Evolutionary conservation across 2,113 vertebrate species (phyloP), one percentile per base, ranked within the genome.

Genomic region (Circaetus gallicus): DNA sequence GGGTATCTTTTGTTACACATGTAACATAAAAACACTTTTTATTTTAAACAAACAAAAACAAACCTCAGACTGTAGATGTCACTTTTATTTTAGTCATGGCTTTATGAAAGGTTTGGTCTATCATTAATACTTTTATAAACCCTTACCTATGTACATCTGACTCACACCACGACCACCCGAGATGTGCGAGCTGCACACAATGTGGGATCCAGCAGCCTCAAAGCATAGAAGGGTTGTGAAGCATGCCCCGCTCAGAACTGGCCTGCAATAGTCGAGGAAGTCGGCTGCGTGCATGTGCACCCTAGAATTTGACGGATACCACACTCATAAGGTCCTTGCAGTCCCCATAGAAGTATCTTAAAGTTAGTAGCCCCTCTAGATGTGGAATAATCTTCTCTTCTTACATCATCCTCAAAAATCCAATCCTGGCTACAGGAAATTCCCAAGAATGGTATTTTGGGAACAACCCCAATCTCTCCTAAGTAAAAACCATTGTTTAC

Each of bases 11-110:
- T 90, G 91, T 93, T 96, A 89, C 82, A 92, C 63, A 21, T 1
- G 65, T 90, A 96, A 94, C 93, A 84, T 49, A 92, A 91, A 96
- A 95, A 38, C 90, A 86, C 49, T 95, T 93, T 89, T 95, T 86
- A 93, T 95, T 95, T 87, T 53, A 89, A 95, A 79, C 77, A 78
- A 96, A 82, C 18, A 67, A 76, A 94, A 95, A 81, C 47, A 85
- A 96, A 82, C 34, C 91, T 53, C 93, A 55, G 77, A 69, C n/a
- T 93, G 62, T 20, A 82, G 79, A 67, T 93, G 84, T 65, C 71
- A 24, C 71, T 72, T 93, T 94, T 71, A 70, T 94, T 95, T 95
- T 74, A 87, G 72, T 90, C 94, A 96, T 73, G 86, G 93, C 93
- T 94, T 93, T 94, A 81, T 0, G 22, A 94, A 94, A 97, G 82